Evolutionary conservation across 2,797 vertebrate species (phyloP).

Genomic region (Notolepis coatsorum): DNA sequence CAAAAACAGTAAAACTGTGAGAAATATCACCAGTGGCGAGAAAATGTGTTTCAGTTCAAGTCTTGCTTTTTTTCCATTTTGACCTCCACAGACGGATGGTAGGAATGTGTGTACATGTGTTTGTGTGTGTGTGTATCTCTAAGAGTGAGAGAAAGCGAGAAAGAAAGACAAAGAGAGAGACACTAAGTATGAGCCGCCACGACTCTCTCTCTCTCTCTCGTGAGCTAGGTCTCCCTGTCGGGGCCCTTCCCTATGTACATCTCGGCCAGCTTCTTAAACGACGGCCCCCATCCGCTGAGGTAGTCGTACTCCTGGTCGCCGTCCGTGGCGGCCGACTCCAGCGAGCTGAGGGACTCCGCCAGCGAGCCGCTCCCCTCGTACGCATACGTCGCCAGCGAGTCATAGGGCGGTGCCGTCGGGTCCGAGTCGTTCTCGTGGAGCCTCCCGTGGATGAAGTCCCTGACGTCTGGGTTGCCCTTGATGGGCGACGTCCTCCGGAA

Average conservation of each 20-base stretch:
- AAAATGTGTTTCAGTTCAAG: conserved; percentile 55
- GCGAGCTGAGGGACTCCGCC: conserved; percentile 94
- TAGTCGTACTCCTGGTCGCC: conserved; percentile 98
- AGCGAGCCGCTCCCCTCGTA: conserved; percentile 95
- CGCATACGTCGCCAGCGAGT: conserved; percentile 97
- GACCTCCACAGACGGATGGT: conserved; percentile 36
- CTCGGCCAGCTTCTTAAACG: conserved; percentile 96
- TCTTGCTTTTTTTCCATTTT: conserved; percentile 47
- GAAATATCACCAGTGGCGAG: conserved; percentile 51
- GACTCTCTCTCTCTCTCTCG: not conserved
- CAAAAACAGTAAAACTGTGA: conserved; percentile 69
- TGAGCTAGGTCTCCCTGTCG: conserved; percentile 88
- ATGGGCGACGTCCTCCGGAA: conserved; percentile 92
- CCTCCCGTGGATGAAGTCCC: conserved; percentile 95
- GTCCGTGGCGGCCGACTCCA: conserved; percentile 92
- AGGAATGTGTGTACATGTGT: conserved; percentile 14
- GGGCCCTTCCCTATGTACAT: conserved; percentile 96
- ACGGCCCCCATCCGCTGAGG: conserved; percentile 96
- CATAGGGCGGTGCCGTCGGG: conserved; percentile 94
- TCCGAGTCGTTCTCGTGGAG: conserved; percentile 95
- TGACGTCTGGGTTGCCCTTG: conserved; percentile 93
- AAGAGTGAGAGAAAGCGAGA: conserved; percentile 50
- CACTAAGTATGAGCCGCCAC: conserved; percentile 12
- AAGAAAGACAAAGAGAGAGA: conserved; percentile 35
- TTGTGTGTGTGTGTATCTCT: conserved; percentile 3